These are phyloP conservation scores for Myiopsitta monachus DNA, from an alignment of 2,113 vertebrate species.

Conservation along the genomic window DNA sequence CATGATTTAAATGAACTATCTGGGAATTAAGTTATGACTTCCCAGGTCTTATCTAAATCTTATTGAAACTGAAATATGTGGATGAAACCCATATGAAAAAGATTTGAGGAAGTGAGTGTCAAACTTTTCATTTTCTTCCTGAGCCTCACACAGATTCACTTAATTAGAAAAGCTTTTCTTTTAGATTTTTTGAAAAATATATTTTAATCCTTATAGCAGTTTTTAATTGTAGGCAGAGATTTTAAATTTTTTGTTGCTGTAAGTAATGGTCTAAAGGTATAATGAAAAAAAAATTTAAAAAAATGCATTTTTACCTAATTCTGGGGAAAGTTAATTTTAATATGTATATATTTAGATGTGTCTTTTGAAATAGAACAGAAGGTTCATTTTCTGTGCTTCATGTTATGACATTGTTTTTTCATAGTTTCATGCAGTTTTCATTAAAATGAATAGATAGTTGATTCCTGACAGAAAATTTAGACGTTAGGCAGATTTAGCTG, in stretches of 20 bases:
- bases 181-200: neutral
- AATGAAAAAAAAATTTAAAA: neutral
- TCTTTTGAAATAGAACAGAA: neutral
- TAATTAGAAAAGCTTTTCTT: neutral
- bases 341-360: neutral
- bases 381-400: neutral
- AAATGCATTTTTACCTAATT: fast-evolving
- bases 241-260: neutral
- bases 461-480: neutral
- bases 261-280: neutral
- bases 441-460: neutral
- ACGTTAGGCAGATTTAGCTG: neutral
- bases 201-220: neutral
- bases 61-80: neutral
- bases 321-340: neutral
- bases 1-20: neutral
- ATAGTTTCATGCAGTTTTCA: neutral
- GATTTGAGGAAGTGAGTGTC: neutral
- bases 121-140: neutral
- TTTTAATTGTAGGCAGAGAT: neutral
- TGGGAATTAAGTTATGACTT: neutral
- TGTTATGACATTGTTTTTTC: neutral
- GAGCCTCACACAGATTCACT: neutral
- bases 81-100: neutral
- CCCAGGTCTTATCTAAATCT: neutral